Evolutionary conservation across 2,888 invertebrate species (phyloP).

Genomic region (Caenorhabditis sp.): DNA sequence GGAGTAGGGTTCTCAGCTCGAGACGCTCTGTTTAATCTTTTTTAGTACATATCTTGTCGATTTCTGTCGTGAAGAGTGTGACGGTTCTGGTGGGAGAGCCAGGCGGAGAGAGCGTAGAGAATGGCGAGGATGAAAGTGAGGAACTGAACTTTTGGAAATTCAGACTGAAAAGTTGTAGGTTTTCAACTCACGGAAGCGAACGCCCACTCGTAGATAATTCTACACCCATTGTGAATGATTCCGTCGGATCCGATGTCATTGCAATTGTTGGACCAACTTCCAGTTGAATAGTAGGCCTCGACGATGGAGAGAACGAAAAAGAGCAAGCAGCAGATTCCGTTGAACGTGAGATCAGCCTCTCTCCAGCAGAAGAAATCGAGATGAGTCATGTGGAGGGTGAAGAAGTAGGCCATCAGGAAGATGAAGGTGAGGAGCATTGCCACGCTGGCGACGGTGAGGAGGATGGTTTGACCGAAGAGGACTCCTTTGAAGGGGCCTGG

Average conservation of each 20-base stretch:
- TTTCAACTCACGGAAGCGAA: conserved; percentile 79
- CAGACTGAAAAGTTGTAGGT: background rate
- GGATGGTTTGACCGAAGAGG: conserved; percentile 81
- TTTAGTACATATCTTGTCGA: conserved; percentile 54
- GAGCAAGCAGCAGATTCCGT: conserved; percentile 71
- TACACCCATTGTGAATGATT: conserved; percentile 81
- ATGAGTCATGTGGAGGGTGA: conserved; percentile 78
- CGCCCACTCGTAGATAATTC: conserved; percentile 81
- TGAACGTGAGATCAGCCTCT: conserved; percentile 79
- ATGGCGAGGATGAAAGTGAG: conserved; percentile 50
- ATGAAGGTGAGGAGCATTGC: conserved; percentile 81
- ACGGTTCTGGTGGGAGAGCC: conserved; percentile 69
- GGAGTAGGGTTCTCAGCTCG: background rate
- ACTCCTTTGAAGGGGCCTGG: conserved; percentile 82
- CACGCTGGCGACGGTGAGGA: conserved; percentile 78
- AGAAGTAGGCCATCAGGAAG: conserved; percentile 81
- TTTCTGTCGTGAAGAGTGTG: conserved; percentile 40
- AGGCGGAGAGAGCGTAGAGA: conserved; percentile 68
- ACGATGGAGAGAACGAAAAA: conserved; percentile 78
- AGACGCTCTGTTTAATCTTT: too few relatives aligned
- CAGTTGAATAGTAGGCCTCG: conserved; percentile 82
- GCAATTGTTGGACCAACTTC: conserved; percentile 83
- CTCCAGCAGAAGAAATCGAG: conserved; percentile 82
- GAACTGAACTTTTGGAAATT: conserved; percentile 40
- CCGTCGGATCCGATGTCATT: conserved; percentile 82